Base-by-base conservation (phyloP, 64 coral and sea anemone species). In the Astreopora myriophthalma region DNA sequence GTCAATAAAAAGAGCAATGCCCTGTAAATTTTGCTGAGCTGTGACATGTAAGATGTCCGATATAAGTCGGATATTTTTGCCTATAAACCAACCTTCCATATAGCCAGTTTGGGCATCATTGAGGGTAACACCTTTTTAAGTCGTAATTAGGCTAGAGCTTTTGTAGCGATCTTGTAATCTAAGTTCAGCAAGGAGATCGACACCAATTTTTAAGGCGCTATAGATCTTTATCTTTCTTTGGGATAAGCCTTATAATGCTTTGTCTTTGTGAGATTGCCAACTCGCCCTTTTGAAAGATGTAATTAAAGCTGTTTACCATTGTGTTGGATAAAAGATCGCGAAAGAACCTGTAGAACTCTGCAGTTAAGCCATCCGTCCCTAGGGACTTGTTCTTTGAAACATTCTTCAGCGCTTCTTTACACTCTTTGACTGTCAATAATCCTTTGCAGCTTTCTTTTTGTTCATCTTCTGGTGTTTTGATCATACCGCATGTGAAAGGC, bases 291-390 rank as follows among this genome's bases (percentile, higher is more conserved):
- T 61, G 32, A 76, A 60, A 76, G 25, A 40, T 42, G 49, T 75
- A 76, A 38, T 89, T 75, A 76, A 89, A 65, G 30, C 71, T 75
- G 5, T 62, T 6, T 3, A 76, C 25, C 86, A 89, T 63, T 25
- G 48, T 40, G 6, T 37, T 34, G 5, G 71, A 24, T 12, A 89
- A 23, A 0, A 36, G 69, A n/a, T 57, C 19, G 71, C 86, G 76
- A 22, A 89, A 89, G 8, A 33, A 42, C 2, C 31, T 58, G 74
- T 89, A 89, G 12, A 89, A 89, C 35, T 89, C 71, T 17, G 73
- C 74, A 8, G 71, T 24, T 14, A 88, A 42, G 0, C 86, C 86
- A 51, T 89, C 71, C 3, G 33, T 67, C 37, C 70, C 71, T 6
- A 49, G 86, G 11, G 86, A 74, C 63, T 77, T 76, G 1, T 36